phyloP scores from a whole-genome alignment of 1,140 invertebrate genomes.

The Megalopta genalis region DNA sequence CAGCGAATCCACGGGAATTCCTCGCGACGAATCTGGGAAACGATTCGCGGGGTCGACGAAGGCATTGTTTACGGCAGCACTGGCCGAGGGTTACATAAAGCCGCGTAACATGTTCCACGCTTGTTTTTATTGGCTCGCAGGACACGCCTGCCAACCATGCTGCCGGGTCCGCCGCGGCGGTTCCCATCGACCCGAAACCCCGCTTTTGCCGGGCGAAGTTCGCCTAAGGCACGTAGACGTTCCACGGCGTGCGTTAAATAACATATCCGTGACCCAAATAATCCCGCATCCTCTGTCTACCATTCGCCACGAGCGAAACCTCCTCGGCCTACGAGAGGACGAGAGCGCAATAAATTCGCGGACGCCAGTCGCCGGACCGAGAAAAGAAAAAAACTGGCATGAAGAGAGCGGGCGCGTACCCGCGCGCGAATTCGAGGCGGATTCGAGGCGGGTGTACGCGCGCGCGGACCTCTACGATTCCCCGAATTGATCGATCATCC shows the following conservation, averaged over 20 bases:
- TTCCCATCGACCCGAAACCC: slow-evolving; percentile 46
- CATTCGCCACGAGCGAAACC: neutral
- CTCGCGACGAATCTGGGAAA: no score
- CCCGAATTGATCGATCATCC: no score
- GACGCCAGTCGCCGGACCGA: neutral
- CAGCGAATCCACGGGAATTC: no score
- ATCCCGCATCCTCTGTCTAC: slow-evolving; percentile 7
- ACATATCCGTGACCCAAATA: slow-evolving; percentile 55
- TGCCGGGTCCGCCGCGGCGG: neutral
- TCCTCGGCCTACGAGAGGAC: neutral
- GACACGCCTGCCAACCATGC: slow-evolving; percentile 34
- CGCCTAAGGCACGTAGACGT: slow-evolving; percentile 10
- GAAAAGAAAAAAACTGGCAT: neutral
- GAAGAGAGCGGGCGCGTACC: no score
- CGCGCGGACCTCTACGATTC: no score
- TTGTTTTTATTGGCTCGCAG: slow-evolving; percentile 27
- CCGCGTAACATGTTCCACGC: slow-evolving; percentile 17
- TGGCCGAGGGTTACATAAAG: slow-evolving; percentile 10
- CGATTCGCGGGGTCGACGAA: neutral
- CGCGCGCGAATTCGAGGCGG: no score
- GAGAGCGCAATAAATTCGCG: neutral
- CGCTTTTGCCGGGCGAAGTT: slow-evolving; percentile 17
- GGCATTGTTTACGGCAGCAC: neutral
- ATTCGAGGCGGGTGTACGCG: no score
- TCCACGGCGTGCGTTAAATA: slow-evolving; percentile 44